Percentiles rank a stretch among this genome's conserved stretches.
Evolutionary conservation across 35 echinoderm and acorn worm genomes (phyloP).

Genomic region (Lytechinus pictus): DNA sequence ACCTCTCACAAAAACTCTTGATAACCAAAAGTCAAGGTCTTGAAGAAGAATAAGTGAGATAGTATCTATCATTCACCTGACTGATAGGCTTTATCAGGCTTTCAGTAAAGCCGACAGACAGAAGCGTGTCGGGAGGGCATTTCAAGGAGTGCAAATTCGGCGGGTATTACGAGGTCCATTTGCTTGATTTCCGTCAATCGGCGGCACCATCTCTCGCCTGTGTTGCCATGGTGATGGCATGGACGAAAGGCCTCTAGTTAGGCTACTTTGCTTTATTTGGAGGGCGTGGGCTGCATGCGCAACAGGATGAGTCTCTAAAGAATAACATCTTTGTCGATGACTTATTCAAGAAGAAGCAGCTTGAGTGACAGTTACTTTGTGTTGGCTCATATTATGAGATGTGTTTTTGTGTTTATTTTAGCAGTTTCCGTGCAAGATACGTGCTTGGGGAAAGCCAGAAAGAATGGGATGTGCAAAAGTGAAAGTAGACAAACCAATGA

Average conservation of each 20-base stretch:
- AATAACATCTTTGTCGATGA: not conserved
- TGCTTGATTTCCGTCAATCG: slow-evolving; percentile 47
- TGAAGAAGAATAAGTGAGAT: slow-evolving; percentile 5
- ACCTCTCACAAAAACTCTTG: not conserved
- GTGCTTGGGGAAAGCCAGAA: not conserved
- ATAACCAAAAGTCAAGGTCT: not conserved
- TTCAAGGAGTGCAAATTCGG: slow-evolving; percentile 25
- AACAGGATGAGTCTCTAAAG: slow-evolving; percentile 3
- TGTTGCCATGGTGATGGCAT: slow-evolving; percentile 19
- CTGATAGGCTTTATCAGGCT: slow-evolving; percentile 5
- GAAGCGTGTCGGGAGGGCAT: slow-evolving; percentile 14
- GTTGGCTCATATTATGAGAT: not conserved
- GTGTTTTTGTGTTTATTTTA: not conserved
- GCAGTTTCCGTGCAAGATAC: not conserved
- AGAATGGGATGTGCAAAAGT: not conserved
- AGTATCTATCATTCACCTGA: slow-evolving; percentile 15
- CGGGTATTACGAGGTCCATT: slow-evolving; percentile 46
- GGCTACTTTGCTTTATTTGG: slow-evolving; percentile 23
- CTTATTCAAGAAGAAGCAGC: not conserved
- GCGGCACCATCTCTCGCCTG: not conserved
- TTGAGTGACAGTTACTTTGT: not conserved
- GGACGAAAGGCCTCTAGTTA: slow-evolving; percentile 24
- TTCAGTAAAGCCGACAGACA: not conserved
- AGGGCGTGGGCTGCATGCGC: slow-evolving; percentile 28
- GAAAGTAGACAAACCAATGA: not conserved